These are phyloP conservation scores for Athrips mouffetella DNA, from an alignment of 2,888 invertebrate species.

Conservation along the genomic window DNA sequence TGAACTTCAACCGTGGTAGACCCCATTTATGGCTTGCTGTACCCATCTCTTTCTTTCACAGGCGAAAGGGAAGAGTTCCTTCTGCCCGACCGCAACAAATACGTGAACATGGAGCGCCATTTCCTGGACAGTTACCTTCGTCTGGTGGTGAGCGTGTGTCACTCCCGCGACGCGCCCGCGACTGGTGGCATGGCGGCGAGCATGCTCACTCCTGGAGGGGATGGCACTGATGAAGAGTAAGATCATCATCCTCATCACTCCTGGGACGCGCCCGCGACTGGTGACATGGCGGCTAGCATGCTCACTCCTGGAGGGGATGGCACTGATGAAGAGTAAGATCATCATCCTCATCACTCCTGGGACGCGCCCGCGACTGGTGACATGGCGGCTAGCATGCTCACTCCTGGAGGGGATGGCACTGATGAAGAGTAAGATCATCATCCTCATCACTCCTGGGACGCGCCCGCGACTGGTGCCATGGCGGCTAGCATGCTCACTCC, in stretches of 20 bases:
- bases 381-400: constrained; percentile 70
- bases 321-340: not conserved
- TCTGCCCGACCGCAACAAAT: constrained; percentile 83
- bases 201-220: constrained; percentile 65
- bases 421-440: constrained; percentile 46
- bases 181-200: constrained; percentile 73
- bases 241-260: constrained; percentile 20
- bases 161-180: constrained; percentile 79
- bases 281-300: too few relatives aligned
- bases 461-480: too few relatives aligned
- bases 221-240: constrained; percentile 50
- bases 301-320: not conserved
- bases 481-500: too few relatives aligned
- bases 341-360: too few relatives aligned
- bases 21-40: too few relatives aligned
- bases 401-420: constrained; percentile 47
- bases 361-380: too few relatives aligned
- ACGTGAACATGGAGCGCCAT: constrained; percentile 80
- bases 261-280: too few relatives aligned
- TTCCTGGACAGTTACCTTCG: constrained; percentile 81
- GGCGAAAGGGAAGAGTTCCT: constrained; percentile 78
- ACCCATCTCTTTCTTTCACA: constrained; percentile 29
- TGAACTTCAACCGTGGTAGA: too few relatives aligned
- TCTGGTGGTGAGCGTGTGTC: constrained; percentile 78
- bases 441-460: not conserved